Base-by-base conservation (phyloP, 1,140 invertebrate genomes). In the Araneus ventricosus region DNA sequence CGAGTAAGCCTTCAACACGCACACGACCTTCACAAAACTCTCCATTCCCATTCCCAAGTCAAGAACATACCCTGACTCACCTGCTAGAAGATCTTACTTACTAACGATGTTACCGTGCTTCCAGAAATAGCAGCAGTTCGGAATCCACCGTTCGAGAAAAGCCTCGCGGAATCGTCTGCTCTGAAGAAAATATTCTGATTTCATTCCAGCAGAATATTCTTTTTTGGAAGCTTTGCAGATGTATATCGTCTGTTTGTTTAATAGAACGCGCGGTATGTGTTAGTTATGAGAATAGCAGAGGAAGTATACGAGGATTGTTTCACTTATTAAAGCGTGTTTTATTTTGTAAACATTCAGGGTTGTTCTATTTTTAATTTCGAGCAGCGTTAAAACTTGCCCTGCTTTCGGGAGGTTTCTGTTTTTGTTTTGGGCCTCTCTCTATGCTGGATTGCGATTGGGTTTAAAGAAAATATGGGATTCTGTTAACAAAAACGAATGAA, bases 321-420 rank as follows among this genome's bases (percentile, higher is more conserved):
- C 70, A 75, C 30, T 75, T 75, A 75, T 75, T 75, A 75, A 75
- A 75, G 70, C 20, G 30, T 75, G 70, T 34, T 75, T 75, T 20
- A 37, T 75, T 75, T 75, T 75, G 70, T 37, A 75, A 75, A 75
- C 70, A 75, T 75, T 75, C 34, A 75, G 70, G 70, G 70, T 75
- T 75, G 70, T 75, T 75, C 70, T 75, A 75, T 75, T 75, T 75
- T 75, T 75, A 75, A 75, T 75, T 75, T 37, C 8, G 30, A 20
- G 30, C 20, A 30, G 70, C 30, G 70, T 34, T n/a, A 37, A 75
- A 63, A 52, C 45, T 17, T 52, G 45, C 45, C 45, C 45, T 52
- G 45, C 45, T 52, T 52, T 52, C 45, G 45, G 10, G 10, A 52
- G 10, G 10, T 52, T 17, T 52, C 45, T 52, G 45, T 52, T 52